Evolutionary conservation across 2,797 vertebrate genomes (phyloP).

Genomic region (Sebastes hopkinsi): DNA sequence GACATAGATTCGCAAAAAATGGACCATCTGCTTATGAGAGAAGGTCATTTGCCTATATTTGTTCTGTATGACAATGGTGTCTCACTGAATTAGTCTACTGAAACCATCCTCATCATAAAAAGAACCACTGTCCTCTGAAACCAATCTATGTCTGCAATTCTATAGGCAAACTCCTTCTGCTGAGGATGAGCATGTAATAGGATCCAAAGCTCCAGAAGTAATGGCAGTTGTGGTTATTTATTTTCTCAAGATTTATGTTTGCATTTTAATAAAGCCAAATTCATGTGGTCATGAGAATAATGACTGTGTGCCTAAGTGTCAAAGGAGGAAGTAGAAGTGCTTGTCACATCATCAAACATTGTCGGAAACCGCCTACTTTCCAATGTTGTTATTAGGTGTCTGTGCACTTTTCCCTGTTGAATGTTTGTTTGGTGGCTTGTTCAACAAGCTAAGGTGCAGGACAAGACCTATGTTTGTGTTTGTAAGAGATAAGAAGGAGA

Average conservation of each 20-base stretch:
- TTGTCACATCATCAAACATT: neutral
- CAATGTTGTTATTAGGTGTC: neutral
- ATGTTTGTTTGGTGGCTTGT: neutral
- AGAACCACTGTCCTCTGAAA: neutral
- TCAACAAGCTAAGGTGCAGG: neutral
- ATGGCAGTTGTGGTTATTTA: neutral
- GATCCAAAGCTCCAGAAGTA: neutral
- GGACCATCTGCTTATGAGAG: conserved; percentile 51
- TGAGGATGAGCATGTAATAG: neutral
- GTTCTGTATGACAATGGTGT: conserved; percentile 20
- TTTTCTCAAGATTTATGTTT: neutral
- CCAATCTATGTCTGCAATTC: neutral
- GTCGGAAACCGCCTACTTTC: neutral
- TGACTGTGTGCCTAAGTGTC: neutral
- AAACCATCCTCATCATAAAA: neutral
- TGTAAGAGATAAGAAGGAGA: neutral
- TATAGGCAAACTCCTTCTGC: neutral
- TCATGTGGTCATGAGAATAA: neutral
- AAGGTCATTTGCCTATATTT: conserved; percentile 36
- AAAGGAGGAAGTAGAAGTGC: neutral
- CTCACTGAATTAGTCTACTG: neutral
- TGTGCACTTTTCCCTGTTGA: neutral
- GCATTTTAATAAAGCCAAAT: neutral
- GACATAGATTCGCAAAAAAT: conserved; percentile 41
- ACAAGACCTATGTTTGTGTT: neutral